phyloP scores from a whole-genome alignment of 2,797 vertebrate genomes.

The Alexandromys oeconomus region DNA sequence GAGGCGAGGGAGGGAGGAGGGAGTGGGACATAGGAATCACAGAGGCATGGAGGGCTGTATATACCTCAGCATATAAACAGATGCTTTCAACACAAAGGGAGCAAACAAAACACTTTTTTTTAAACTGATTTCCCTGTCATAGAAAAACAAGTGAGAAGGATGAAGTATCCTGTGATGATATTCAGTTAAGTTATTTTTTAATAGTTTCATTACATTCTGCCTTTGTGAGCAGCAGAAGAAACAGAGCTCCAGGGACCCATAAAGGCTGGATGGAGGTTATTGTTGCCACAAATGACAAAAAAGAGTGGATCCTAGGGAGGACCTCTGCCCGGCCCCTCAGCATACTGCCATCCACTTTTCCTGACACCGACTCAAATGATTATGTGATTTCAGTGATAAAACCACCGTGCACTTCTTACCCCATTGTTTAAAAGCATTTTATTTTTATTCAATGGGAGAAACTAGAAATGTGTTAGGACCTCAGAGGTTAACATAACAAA shows the following conservation, averaged over 20 bases:
- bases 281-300: conserved; percentile 68
- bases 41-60: background rate
- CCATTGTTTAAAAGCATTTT: conserved; percentile 21
- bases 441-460: background rate
- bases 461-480: background rate
- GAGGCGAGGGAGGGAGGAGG: accelerated
- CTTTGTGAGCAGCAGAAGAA: conserved; percentile 55
- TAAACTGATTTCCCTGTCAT: conserved; percentile 35
- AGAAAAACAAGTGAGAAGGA: conserved; percentile 25
- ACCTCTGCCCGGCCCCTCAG: background rate
- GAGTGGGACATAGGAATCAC: background rate
- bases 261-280: conserved; percentile 66
- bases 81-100: background rate
- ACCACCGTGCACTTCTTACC: background rate
- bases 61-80: background rate
- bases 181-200: conserved; percentile 72
- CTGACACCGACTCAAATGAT: background rate
- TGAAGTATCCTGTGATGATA: conserved; percentile 54
- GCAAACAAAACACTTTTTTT: background rate
- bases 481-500: background rate
- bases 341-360: background rate
- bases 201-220: conserved; percentile 65
- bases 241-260: conserved; percentile 61
- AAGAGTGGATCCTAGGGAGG: conserved; percentile 60
- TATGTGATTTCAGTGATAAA: conserved; percentile 41